These are phyloP conservation scores for Arvicanthis niloticus DNA, from an alignment of 2,113 vertebrate species.

Conservation along the genomic window DNA sequence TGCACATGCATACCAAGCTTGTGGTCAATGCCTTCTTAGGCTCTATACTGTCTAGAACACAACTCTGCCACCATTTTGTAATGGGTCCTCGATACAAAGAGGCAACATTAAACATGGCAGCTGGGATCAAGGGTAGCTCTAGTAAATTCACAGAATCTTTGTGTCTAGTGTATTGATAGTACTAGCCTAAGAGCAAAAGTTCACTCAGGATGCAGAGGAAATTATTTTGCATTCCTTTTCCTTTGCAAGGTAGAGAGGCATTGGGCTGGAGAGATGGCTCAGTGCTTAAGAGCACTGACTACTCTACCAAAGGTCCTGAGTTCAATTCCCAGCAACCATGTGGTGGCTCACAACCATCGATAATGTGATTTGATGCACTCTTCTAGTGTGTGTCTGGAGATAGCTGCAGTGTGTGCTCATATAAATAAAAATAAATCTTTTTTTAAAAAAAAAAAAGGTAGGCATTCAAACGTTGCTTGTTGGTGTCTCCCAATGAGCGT, in stretches of 20 bases:
- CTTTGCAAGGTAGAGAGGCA: constrained; percentile 11
- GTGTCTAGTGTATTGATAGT: not conserved
- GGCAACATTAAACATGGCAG: not conserved
- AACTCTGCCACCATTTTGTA: not conserved
- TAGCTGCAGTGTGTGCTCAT: too few species aligned
- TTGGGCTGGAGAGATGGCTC: not conserved
- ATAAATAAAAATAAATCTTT: too few species aligned
- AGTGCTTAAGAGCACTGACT: too few species aligned
- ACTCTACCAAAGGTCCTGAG: too few species aligned
- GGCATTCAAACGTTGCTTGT: constrained; percentile 29
- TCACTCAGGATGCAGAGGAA: not conserved
- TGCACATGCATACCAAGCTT: not conserved
- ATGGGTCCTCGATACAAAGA: not conserved
- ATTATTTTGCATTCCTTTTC: not conserved
- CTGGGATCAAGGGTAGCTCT: not conserved
- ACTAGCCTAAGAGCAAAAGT: not conserved
- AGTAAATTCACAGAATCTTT: not conserved
- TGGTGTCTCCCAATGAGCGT: constrained; percentile 8
- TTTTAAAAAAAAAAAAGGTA: not conserved
- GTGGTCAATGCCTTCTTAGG: not conserved
- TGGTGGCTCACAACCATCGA: too few species aligned
- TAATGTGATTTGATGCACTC: too few species aligned
- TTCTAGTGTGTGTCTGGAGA: too few species aligned
- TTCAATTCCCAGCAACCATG: too few species aligned
- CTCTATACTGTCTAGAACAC: not conserved